Base-by-base conservation (phyloP, 2,888 invertebrate species). In the Phlogophora meticulosa region DNA sequence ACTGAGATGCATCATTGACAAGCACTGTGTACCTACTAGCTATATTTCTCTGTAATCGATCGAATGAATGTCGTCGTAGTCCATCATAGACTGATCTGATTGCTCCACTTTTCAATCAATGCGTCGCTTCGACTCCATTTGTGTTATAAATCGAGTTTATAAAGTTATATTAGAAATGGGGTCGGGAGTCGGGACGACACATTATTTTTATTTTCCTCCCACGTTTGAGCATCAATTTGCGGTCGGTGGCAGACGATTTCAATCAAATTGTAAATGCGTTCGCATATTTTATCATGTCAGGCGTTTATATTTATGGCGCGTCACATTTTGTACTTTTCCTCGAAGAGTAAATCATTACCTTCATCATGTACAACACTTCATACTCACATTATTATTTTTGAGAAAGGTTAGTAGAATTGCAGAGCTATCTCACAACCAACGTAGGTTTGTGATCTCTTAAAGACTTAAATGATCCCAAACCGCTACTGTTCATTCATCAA, bases 141-240 rank as follows among this genome's bases (percentile, higher is more conserved):
- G 58, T 57, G 73, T 67, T 66, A 72, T 74, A 70, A 77, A 81
- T 77, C 62, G 83, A 82, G 82, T 80, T 81, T 81, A 74, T 77
- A 82, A 81, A 82, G 80, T 82, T 82, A 68, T 82, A 80, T 82
- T 74, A 80, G 76, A 72, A 74, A 74, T 70, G 78, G 71, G 82
- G 82, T 80, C 62, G 82, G 63, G 58, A 63, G 82, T 80, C 62
- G 82, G 63, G 58, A 63, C 60, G 66, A 60, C 65, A 70, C 78
- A 67, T 82, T 77, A 72, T 74, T 78, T 81, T 77, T 82, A 80
- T 80, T 82, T 80, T 72, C 58, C 69, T 68, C 80, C 61, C 83
- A 82, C 83, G 74, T 82, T 82, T 69, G 65, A 45, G 67, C 75
- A 82, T 82, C 81, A 72, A 82, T 78, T 67, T 77, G 68, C 45